phyloP scores from a whole-genome alignment of 2,113 vertebrate genomes.

The Sprattus sprattus region DNA sequence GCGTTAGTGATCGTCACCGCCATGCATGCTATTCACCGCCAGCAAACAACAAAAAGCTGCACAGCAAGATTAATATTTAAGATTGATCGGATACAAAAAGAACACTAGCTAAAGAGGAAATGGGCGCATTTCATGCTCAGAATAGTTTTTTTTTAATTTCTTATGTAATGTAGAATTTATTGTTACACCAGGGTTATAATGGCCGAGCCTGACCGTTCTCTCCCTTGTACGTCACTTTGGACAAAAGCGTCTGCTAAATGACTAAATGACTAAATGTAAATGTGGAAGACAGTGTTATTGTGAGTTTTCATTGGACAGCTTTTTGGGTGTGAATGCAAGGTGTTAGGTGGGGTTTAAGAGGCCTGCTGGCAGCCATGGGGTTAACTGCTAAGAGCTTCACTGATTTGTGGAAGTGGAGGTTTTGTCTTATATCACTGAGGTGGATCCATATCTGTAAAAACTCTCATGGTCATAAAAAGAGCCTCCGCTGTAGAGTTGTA shows the following conservation, averaged over 20 bases:
- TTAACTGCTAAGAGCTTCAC: background rate
- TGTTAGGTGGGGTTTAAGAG: slow-evolving; percentile 8
- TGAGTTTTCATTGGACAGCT: too few species aligned
- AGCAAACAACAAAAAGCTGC: background rate
- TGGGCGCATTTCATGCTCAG: background rate
- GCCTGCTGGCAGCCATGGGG: background rate
- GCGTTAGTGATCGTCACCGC: slow-evolving; percentile 18
- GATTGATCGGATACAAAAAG: background rate
- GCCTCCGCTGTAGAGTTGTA: background rate
- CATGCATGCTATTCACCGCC: background rate
- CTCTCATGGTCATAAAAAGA: background rate
- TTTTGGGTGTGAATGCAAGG: background rate
- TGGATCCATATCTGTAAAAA: background rate
- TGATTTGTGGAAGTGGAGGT: background rate
- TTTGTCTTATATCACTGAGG: background rate
- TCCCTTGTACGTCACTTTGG: too few species aligned
- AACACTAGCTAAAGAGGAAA: background rate
- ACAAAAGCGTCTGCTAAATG: too few species aligned
- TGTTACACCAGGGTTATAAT: too few species aligned
- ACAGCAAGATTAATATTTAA: background rate
- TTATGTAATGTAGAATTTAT: too few species aligned
- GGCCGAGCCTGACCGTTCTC: too few species aligned
- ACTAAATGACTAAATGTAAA: too few species aligned
- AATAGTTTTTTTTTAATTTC: too few species aligned
- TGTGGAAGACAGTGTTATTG: too few species aligned